Conservation (phyloP, 2,113 vertebrate species). For the Boulengeromyrus knoepffleri region DNA sequence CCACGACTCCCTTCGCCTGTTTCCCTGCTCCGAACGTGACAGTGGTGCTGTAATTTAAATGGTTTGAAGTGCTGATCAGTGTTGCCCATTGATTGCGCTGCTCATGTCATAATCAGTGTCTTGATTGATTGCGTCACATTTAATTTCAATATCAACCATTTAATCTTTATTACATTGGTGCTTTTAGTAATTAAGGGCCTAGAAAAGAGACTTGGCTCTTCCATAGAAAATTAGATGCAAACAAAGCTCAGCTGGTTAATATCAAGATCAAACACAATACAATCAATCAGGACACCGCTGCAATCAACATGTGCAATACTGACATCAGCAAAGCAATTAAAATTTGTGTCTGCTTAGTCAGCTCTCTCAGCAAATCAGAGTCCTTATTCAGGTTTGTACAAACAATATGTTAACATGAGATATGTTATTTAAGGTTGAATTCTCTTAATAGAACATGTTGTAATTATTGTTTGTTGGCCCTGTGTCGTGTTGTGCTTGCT, state of each 20-base stretch:
- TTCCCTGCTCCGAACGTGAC: too few relatives aligned
- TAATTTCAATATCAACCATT: conserved; percentile 1
- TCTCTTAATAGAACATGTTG: background rate
- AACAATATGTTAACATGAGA: background rate
- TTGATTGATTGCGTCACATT: background rate
- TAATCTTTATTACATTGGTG: conserved; percentile 4
- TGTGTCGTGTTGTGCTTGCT: background rate
- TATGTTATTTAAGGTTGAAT: background rate
- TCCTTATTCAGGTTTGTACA: background rate
- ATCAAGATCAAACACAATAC: conserved; percentile 10
- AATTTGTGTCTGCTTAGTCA: background rate
- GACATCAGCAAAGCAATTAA: background rate
- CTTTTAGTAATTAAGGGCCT: background rate
- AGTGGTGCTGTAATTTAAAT: background rate
- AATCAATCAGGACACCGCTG: background rate
- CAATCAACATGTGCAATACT: background rate
- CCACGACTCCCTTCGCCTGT: too few relatives aligned
- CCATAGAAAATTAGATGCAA: background rate
- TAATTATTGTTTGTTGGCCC: background rate
- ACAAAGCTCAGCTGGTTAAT: conserved; percentile 4
- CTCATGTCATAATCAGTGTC: background rate
- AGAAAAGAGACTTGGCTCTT: background rate
- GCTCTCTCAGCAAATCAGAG: background rate
- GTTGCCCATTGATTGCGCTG: background rate
- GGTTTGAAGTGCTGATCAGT: background rate